Evolutionary conservation across 2,797 vertebrate genomes (phyloP).

Genomic region (Chanos chanos): DNA sequence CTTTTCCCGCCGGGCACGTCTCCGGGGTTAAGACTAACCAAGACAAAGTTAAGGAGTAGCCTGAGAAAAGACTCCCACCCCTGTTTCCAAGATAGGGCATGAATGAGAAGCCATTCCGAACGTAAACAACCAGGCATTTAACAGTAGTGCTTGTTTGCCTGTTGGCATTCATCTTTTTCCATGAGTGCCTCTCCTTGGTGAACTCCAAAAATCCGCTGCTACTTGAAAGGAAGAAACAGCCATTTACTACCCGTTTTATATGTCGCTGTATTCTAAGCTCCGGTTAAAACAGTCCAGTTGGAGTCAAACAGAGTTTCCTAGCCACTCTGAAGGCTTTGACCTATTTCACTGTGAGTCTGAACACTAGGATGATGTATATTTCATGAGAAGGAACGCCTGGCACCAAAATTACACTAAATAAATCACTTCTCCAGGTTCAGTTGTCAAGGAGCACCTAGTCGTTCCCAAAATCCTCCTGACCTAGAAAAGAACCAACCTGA

Average conservation of each 20-base stretch:
- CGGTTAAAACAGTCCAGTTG: constrained; percentile 1
- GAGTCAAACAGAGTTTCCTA: neutral
- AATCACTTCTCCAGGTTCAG: neutral
- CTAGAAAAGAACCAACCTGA: neutral
- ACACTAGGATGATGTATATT: constrained; percentile 9
- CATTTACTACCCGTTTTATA: neutral
- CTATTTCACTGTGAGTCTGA: constrained; percentile 6
- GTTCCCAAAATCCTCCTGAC: constrained; percentile 9
- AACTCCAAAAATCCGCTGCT: neutral
- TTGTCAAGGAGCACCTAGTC: neutral
- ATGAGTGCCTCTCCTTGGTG: neutral
- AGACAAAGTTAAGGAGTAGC: constrained; percentile 1
- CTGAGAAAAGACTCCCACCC: constrained; percentile 10
- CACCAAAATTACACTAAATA: neutral
- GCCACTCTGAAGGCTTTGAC: neutral
- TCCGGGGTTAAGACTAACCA: constrained; percentile 19
- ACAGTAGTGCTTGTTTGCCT: neutral
- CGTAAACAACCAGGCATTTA: neutral
- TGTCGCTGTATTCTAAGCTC: neutral
- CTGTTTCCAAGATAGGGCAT: neutral
- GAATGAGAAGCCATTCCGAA: neutral
- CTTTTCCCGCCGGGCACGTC: neutral
- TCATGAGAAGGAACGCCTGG: constrained; percentile 15
- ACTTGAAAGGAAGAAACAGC: neutral
- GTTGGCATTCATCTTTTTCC: neutral